Percentiles rank a stretch among this genome's conserved stretches.
Conservation (phyloP, 2,113 vertebrate genomes). For the Grantiella picta region DNA sequence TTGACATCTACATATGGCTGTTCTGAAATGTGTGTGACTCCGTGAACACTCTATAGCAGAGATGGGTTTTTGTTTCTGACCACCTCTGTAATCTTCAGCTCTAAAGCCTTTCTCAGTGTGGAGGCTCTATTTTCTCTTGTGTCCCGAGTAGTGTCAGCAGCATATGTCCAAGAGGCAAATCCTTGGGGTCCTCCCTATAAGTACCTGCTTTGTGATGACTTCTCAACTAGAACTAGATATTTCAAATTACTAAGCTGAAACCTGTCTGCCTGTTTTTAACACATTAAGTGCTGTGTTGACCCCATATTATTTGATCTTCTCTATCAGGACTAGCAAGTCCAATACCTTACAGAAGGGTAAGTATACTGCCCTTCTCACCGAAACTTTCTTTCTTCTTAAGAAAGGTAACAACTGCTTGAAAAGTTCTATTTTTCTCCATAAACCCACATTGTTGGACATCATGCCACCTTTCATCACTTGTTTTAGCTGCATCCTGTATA, state of each 20-base stretch:
- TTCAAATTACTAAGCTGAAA: background rate
- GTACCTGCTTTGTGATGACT: background rate
- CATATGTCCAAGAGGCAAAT: background rate
- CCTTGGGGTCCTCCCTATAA: background rate
- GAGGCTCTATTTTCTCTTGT: background rate
- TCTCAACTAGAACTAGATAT: background rate
- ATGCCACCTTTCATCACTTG: background rate
- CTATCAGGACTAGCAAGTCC: background rate
- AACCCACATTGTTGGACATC: background rate
- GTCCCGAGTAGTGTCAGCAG: background rate
- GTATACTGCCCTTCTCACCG: background rate
- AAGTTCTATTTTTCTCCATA: background rate
- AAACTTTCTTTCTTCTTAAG: background rate
- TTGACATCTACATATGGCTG: background rate
- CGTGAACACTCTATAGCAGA: background rate
- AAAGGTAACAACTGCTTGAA: background rate
- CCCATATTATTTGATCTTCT: background rate
- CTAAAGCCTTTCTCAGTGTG: background rate
- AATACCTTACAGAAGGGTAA: background rate
- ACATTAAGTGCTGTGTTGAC: background rate
- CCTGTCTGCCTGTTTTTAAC: background rate
- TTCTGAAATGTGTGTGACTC: background rate
- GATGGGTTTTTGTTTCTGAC: background rate
- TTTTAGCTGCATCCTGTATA: background rate
- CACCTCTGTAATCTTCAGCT: background rate